Percentiles rank a stretch among this genome's conserved stretches.
phyloP scores from a whole-genome alignment of 2,797 vertebrate genomes.

The Choloepus didactylus region DNA sequence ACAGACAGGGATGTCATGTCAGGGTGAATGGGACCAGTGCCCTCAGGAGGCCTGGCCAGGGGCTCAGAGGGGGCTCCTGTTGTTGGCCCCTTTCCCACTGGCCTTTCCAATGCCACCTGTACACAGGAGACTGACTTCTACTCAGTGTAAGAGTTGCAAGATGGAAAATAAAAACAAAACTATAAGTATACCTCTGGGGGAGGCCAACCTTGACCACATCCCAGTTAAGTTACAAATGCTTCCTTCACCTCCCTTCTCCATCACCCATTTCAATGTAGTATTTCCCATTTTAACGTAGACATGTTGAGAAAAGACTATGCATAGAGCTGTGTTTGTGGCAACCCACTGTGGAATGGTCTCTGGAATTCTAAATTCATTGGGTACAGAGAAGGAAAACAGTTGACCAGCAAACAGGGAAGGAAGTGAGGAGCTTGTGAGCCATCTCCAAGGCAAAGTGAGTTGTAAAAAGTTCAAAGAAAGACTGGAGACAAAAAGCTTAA shows the following conservation, averaged over 20 bases:
- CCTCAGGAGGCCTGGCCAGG: background rate
- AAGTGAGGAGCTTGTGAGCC: background rate
- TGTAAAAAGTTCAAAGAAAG: background rate
- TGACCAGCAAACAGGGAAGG: background rate
- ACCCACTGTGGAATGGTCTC: background rate
- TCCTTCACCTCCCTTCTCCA: background rate
- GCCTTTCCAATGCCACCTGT: background rate
- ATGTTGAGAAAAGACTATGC: background rate
- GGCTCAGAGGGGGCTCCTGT: background rate
- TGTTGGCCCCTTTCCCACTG: background rate
- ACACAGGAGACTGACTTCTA: background rate
- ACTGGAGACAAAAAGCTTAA: slow-evolving; percentile 18
- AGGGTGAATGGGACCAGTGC: background rate
- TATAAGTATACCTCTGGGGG: background rate
- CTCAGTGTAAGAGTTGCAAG: background rate
- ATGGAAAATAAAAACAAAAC: background rate
- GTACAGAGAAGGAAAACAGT: background rate
- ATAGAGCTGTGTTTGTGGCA: background rate
- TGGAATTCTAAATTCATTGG: background rate
- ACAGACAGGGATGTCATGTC: background rate
- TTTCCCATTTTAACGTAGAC: background rate
- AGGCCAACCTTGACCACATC: background rate
- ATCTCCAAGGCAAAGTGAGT: background rate
- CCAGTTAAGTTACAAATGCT: background rate
- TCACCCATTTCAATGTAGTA: background rate